Conservation (phyloP, 2,888 invertebrate genomes). For the Mimas tiliae region DNA sequence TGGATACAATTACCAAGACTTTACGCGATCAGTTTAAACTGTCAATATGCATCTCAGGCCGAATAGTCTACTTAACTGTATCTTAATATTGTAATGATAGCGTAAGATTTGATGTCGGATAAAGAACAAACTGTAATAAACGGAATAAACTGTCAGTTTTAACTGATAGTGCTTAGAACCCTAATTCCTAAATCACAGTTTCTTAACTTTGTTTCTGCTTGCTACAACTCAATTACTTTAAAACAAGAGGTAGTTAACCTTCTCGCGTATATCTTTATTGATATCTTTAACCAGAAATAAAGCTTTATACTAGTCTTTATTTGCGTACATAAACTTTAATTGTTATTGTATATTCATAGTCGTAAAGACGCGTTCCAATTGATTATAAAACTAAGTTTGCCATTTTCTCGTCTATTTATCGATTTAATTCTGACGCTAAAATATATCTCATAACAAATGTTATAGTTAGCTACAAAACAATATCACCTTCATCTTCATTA, state of each 20-base stretch:
- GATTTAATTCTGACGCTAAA: constrained; percentile 49
- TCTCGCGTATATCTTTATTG: constrained; percentile 21
- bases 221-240: constrained; percentile 19
- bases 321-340: constrained; percentile 27
- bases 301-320: constrained; percentile 27
- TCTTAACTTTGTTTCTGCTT: constrained; percentile 16
- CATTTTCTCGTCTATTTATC: constrained; percentile 49
- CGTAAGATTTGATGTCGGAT: background rate
- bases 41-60: background rate
- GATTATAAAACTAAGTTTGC: constrained; percentile 47
- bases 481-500: constrained; percentile 10
- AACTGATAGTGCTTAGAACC: background rate
- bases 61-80: background rate
- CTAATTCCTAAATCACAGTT: background rate
- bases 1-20: constrained; percentile 23
- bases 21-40: background rate
- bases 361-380: constrained; percentile 39
- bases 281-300: constrained; percentile 27
- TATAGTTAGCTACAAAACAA: constrained; percentile 35
- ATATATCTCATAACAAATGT: constrained; percentile 26
- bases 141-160: background rate
- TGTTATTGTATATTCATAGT: constrained; percentile 45
- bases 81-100: no score
- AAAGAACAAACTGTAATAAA: background rate
- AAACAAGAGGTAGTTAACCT: constrained; percentile 28